These are phyloP conservation scores for Pterostichus niger DNA, from an alignment of 2,888 invertebrate genomes.

Conservation along the genomic window DNA sequence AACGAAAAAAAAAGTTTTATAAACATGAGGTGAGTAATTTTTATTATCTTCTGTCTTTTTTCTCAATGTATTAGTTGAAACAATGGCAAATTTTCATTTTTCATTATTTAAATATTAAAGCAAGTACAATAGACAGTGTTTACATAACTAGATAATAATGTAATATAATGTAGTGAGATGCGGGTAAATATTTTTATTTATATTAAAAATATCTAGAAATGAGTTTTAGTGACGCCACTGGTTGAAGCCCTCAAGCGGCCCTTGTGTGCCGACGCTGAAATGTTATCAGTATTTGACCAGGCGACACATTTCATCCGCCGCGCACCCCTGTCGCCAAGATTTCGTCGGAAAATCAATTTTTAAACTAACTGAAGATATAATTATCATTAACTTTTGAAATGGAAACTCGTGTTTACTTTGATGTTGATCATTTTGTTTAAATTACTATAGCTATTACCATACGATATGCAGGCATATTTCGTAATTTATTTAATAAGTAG, in stretches of 20 bases:
- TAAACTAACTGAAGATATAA: conserved; percentile 55
- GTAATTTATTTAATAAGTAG: conserved; percentile 38
- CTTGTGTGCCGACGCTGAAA: conserved; percentile 41
- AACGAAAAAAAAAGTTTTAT: too few relatives aligned
- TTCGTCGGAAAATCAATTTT: conserved; percentile 62
- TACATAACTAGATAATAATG: too few relatives aligned
- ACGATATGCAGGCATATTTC: not conserved
- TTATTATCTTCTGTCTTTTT: too few relatives aligned
- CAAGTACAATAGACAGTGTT: too few relatives aligned
- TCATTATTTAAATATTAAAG: too few relatives aligned
- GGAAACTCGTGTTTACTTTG: conserved; percentile 34
- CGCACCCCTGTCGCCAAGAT: conserved; percentile 47
- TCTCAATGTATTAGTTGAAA: too few relatives aligned
- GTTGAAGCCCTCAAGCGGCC: not conserved
- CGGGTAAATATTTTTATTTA: too few relatives aligned
- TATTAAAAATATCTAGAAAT: not conserved
- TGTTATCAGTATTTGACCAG: conserved; percentile 67
- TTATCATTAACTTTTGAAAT: conserved; percentile 54
- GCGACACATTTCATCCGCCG: conserved; percentile 61
- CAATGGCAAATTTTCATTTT: too few relatives aligned
- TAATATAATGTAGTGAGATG: too few relatives aligned
- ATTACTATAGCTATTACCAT: conserved; percentile 20
- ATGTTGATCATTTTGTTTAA: conserved; percentile 37
- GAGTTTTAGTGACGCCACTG: conserved; percentile 17
- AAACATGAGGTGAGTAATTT: too few relatives aligned